Conservation (phyloP, 2,888 invertebrate species). For the Cremastobaeus sp. region DNA sequence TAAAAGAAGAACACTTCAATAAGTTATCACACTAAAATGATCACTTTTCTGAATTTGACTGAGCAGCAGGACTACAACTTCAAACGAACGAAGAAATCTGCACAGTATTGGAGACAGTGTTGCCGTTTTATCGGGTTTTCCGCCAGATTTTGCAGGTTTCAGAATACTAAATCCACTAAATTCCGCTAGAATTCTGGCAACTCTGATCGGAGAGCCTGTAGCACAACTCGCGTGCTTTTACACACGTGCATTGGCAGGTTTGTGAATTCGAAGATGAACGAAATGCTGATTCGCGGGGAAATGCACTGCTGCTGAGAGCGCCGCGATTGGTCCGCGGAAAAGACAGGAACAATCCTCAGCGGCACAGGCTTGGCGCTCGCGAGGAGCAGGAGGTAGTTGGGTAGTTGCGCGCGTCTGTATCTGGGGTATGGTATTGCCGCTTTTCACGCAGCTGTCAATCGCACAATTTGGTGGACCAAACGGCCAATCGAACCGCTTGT, state of each 20-base stretch:
- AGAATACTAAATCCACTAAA: too few species aligned
- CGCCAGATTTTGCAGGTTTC: too few species aligned
- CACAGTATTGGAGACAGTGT: too few species aligned
- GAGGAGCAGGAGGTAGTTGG: conserved; percentile 65
- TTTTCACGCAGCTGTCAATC: conserved; percentile 64
- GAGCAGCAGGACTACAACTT: too few species aligned
- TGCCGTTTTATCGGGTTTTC: too few species aligned
- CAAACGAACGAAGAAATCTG: too few species aligned
- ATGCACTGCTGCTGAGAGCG: conserved; percentile 32
- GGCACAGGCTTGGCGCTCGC: conserved; percentile 50
- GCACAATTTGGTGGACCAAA: conserved; percentile 11
- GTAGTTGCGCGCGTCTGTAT: conserved; percentile 68
- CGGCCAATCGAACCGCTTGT: conserved; percentile 20
- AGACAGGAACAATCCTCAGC: conserved; percentile 24
- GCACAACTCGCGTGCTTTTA: too few species aligned
- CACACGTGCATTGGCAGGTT: conserved; percentile 8
- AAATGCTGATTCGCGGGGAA: neutral
- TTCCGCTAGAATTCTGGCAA: too few species aligned
- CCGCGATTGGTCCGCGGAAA: conserved; percentile 36
- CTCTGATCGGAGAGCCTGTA: too few species aligned
- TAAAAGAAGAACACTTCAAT: too few species aligned
- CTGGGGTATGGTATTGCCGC: conserved; percentile 61
- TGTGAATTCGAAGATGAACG: conserved; percentile 12
- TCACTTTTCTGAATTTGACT: too few species aligned
- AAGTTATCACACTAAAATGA: too few species aligned